Conservation (phyloP, 2,888 invertebrate genomes). For the Neria commutata region DNA sequence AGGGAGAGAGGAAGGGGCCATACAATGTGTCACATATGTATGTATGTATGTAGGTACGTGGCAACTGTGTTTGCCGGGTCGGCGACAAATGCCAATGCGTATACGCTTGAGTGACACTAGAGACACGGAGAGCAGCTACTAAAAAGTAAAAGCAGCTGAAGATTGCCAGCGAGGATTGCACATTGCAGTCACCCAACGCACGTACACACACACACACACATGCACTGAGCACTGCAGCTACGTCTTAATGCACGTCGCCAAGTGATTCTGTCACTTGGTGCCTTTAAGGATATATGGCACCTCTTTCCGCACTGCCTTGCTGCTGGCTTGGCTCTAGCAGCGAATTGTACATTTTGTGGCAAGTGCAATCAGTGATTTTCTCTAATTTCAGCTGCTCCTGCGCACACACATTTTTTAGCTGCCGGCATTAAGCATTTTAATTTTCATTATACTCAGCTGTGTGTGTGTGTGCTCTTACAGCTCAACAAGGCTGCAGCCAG, state of each 20-base stretch:
- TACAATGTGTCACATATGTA: not conserved
- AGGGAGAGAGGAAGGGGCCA: not conserved
- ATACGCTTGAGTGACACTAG: slow-evolving; percentile 1
- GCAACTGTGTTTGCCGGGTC: not conserved
- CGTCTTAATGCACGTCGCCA: not conserved
- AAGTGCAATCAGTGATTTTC: no score
- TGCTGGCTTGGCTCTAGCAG: no score
- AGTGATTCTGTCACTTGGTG: not conserved
- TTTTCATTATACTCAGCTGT: no score
- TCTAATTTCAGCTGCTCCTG: not conserved
- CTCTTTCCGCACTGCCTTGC: no score
- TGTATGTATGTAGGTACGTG: no score
- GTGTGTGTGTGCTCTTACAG: no score
- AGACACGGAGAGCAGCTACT: not conserved
- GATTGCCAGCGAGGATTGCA: not conserved
- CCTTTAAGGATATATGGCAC: no score
- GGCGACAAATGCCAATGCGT: not conserved
- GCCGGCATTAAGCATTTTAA: not conserved
- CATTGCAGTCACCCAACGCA: not conserved
- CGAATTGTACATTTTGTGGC: no score
- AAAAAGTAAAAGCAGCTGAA: not conserved
- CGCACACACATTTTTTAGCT: not conserved
- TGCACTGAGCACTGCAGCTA: not conserved
- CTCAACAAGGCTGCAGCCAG: not conserved
- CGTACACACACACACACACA: not conserved